Evolutionary conservation across 2,888 invertebrate species (phyloP).

Genomic region (Byasa hedistus): DNA sequence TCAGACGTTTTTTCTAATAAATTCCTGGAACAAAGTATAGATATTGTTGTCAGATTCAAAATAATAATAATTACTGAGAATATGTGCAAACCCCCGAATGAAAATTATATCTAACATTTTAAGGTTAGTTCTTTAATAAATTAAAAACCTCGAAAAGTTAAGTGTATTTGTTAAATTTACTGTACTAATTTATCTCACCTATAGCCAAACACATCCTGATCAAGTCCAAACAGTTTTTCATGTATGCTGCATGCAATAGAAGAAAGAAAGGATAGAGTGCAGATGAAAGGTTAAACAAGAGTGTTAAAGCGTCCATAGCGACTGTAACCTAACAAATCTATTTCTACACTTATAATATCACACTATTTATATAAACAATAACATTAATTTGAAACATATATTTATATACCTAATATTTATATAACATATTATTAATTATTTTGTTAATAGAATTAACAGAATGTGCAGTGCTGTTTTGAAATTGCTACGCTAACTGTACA

Average conservation of each 20-base stretch:
- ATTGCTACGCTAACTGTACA: neutral
- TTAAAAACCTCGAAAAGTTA: too few species aligned
- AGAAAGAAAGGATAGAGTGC: constrained; percentile 76
- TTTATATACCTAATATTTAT: neutral
- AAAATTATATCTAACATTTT: too few species aligned
- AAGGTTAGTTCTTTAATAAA: too few species aligned
- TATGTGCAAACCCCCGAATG: too few species aligned
- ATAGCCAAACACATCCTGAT: constrained; percentile 87
- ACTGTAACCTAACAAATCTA: constrained; percentile 10
- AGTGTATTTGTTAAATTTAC: too few species aligned
- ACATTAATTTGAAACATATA: neutral
- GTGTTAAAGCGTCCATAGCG: constrained; percentile 47
- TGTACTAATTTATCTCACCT: constrained; percentile 77
- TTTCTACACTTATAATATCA: neutral
- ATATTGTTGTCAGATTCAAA: neutral
- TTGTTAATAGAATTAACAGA: neutral
- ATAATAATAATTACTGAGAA: too few species aligned
- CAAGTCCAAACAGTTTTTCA: constrained; percentile 89
- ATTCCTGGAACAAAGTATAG: constrained; percentile 82
- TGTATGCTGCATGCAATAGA: constrained; percentile 89
- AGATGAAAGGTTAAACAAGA: constrained; percentile 49
- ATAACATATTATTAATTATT: neutral
- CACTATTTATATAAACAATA: neutral
- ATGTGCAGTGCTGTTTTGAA: constrained; percentile 2
- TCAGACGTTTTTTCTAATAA: constrained; percentile 91